A percentile compares a stretch with the other conserved stretches of the same genome.
Evolutionary conservation across 2,888 invertebrate species (phyloP).

Genomic region (Brachypalpus laphriformis): DNA sequence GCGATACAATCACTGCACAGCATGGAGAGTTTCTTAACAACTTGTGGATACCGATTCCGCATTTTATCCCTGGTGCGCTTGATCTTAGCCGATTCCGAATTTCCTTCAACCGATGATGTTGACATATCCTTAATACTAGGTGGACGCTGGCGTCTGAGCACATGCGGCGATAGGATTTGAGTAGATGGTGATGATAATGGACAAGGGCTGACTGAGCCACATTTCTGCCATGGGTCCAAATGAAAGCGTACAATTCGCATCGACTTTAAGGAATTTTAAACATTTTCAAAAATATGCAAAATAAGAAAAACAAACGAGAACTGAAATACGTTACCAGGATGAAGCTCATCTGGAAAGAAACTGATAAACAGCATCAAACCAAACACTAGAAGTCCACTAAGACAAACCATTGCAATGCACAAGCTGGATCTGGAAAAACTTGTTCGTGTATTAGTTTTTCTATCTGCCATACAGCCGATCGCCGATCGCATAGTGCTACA

Average conservation of each 20-base stretch:
- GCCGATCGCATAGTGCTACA: constrained; percentile 15
- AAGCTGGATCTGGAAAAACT: constrained; percentile 65
- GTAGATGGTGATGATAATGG: constrained; percentile 81
- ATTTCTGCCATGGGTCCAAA: constrained; percentile 82
- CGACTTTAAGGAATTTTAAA: constrained; percentile 55
- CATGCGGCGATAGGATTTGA: constrained; percentile 79
- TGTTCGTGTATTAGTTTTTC: constrained; percentile 48
- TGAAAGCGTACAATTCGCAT: constrained; percentile 83
- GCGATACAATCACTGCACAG: constrained; percentile 85
- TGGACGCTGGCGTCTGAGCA: constrained; percentile 81
- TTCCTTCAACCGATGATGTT: constrained; percentile 74
- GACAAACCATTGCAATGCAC: neutral
- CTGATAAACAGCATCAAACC: constrained; percentile 75
- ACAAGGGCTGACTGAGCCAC: constrained; percentile 80
- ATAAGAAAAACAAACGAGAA: constrained; percentile 24
- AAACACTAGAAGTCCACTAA: constrained; percentile 17
- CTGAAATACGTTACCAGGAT: constrained; percentile 58
- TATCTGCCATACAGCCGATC: neutral
- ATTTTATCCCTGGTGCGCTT: constrained; percentile 76
- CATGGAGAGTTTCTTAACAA: constrained; percentile 83
- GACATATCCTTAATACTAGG: constrained; percentile 79
- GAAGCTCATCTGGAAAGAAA: constrained; percentile 77
- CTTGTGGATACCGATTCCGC: constrained; percentile 82
- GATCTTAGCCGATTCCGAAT: constrained; percentile 63
- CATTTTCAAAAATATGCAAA: constrained; percentile 36